Base-by-base conservation (phyloP, 1,140 invertebrate genomes). In the Zaprionus taronus region DNA sequence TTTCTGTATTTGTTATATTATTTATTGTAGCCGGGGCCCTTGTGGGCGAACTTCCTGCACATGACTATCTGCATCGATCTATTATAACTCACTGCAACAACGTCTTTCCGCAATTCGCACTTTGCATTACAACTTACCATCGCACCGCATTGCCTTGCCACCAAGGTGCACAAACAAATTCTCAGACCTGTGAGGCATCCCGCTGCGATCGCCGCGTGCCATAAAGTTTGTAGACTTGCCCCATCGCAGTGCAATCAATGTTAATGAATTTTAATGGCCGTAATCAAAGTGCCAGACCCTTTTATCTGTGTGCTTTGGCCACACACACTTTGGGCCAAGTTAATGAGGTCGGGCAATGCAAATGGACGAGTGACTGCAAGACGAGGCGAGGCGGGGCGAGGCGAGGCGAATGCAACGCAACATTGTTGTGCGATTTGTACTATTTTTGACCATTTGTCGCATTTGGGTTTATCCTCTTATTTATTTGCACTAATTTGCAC, bases 401-500 rank as follows among this genome's bases (percentile, higher is more conserved):
- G 14, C 47, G 62, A 51, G 9, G 14, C 47, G 62, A 79, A 63
- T 77, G 77, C n/a, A n/a, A n/a, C 72, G 74, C 84, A 89, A 89
- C 80, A 83, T 89, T 89, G 80, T 83, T 89, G 80, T 71, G 41
- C 80, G 69, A 68, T 60, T 71, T 76, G 47, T 41, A 51, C 57
- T 49, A 72, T 78, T 76, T 65, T 68, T 72, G 64, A 53, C 65
- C 76, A 87, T 89, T 87, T 87, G 84, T 87, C 83, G 80, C 83
- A 87, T 75, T 89, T 76, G 71, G 41, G 84, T 73, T 87, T 83
- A 87, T 85, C 84, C 78, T 74, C 72, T 87, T 87, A 89, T 87
- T 87, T 87, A 87, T 87, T 89, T 87, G 70, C 77, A 78, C 77
- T 87, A 79, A 87, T 87, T 87, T 87, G 72, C 77, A 80, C 79